phyloP scores from a whole-genome alignment of 2,888 invertebrate genomes.

The Helleia helle region DNA sequence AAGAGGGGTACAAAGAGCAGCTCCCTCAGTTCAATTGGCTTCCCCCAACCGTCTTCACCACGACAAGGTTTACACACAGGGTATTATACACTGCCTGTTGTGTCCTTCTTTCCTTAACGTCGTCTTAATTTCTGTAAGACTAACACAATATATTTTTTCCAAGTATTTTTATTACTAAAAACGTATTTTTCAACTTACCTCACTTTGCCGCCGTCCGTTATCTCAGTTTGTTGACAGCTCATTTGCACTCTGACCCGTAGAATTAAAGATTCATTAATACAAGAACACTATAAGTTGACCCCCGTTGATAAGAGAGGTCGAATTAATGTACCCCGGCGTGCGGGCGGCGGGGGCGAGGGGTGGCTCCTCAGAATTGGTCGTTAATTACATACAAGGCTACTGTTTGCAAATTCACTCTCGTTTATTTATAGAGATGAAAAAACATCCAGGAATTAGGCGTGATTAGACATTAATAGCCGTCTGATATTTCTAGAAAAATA shows the following conservation, averaged over 20 bases:
- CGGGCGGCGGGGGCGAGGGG: neutral
- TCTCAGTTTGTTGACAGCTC: slow-evolving; percentile 44
- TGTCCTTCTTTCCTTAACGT: too few relatives aligned
- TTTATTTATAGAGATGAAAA: slow-evolving; percentile 6
- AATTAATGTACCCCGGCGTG: neutral
- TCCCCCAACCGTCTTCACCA: too few relatives aligned
- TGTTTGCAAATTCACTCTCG: slow-evolving; percentile 7
- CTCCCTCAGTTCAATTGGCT: too few relatives aligned
- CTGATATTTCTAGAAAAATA: too few relatives aligned
- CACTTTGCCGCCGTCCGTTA: slow-evolving; percentile 28
- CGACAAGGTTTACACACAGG: too few relatives aligned
- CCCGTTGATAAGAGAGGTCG: slow-evolving; percentile 5
- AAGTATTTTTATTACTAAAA: too few relatives aligned
- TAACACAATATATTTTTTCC: too few relatives aligned
- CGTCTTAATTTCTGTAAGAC: too few relatives aligned
- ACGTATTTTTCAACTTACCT: too few relatives aligned
- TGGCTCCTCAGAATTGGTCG: neutral
- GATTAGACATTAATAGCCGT: too few relatives aligned
- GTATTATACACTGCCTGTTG: too few relatives aligned
- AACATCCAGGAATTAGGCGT: slow-evolving; percentile 1
- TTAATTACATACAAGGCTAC: neutral
- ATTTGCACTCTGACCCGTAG: slow-evolving; percentile 39
- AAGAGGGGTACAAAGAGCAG: too few relatives aligned
- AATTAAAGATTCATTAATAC: slow-evolving; percentile 40
- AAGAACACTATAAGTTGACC: slow-evolving; percentile 29